Evolutionary conservation across 2,113 vertebrate species (phyloP).

Genomic region (Nyctibius bracteatus): DNA sequence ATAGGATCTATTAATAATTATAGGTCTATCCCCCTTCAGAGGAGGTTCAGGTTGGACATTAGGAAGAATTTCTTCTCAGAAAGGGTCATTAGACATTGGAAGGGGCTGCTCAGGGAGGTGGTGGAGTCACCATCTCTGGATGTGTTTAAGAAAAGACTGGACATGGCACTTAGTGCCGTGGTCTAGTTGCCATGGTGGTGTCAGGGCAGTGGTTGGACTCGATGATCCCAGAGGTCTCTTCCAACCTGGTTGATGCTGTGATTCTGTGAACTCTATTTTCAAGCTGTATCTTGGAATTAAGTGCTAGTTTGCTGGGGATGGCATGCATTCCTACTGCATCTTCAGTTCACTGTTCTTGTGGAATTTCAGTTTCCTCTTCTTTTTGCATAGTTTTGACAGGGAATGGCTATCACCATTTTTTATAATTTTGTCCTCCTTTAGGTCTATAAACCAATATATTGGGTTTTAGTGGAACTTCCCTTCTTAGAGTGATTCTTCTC

Average conservation of each 20-base stretch:
- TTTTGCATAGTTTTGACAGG: not conserved
- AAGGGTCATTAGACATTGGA: no score
- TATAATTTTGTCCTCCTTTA: not conserved
- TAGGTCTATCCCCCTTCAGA: no score
- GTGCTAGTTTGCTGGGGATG: not conserved
- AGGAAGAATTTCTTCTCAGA: no score
- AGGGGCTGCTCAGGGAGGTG: no score
- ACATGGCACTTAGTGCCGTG: no score
- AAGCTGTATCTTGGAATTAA: not conserved
- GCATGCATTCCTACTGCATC: not conserved
- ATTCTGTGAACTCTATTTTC: not conserved
- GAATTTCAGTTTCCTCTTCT: not conserved
- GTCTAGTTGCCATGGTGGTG: no score
- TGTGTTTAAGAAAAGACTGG: no score
- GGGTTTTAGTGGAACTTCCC: not conserved
- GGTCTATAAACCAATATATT: not conserved
- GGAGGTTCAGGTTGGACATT: no score
- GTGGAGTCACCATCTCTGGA: no score
- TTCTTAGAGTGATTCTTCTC: not conserved
- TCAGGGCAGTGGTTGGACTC: no score
- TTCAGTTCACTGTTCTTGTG: not conserved
- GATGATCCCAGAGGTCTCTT: no score
- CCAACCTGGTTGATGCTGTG: no score
- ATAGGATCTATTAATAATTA: not conserved
- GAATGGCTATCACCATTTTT: not conserved